Percentiles rank a stretch among this genome's conserved stretches.
Evolutionary conservation across 2,797 vertebrate species (phyloP).

Genomic region (Odontamblyopus lacepedii): DNA sequence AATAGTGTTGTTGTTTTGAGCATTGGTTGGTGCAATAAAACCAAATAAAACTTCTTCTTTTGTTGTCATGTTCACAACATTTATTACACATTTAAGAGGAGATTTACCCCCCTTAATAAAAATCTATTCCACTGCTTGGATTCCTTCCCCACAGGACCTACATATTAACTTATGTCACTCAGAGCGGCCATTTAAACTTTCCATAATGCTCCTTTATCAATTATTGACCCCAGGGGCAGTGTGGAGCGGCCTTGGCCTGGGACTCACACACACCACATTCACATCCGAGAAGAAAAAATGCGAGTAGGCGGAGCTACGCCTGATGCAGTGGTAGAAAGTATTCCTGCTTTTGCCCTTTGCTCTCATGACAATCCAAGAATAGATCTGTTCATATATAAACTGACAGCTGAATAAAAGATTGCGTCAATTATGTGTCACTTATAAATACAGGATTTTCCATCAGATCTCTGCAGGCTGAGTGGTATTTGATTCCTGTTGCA

Average conservation of each 20-base stretch:
- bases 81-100: too few species aligned
- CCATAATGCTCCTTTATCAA: slow-evolving; percentile 65
- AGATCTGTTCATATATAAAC: neutral
- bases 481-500: neutral
- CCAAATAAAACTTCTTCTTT: too few species aligned
- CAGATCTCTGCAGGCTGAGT: neutral
- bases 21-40: too few species aligned
- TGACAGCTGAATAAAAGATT: neutral
- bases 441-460: slow-evolving; percentile 29
- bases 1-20: too few species aligned
- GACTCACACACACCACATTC: slow-evolving; percentile 26
- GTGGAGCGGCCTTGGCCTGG: slow-evolving; percentile 32
- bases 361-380: neutral
- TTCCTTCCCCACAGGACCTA: slow-evolving; percentile 29
- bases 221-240: slow-evolving; percentile 53
- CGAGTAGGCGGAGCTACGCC: neutral
- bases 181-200: slow-evolving; percentile 57
- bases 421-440: slow-evolving; percentile 38
- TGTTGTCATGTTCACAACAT: too few species aligned
- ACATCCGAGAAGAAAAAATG: neutral
- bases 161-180: slow-evolving; percentile 63
- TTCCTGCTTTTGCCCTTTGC: slow-evolving; percentile 1
- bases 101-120: too few species aligned
- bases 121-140: neutral
- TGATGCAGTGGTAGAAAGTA: neutral